Conservation (phyloP, 2,888 invertebrate genomes). For the Patella depressa region DNA sequence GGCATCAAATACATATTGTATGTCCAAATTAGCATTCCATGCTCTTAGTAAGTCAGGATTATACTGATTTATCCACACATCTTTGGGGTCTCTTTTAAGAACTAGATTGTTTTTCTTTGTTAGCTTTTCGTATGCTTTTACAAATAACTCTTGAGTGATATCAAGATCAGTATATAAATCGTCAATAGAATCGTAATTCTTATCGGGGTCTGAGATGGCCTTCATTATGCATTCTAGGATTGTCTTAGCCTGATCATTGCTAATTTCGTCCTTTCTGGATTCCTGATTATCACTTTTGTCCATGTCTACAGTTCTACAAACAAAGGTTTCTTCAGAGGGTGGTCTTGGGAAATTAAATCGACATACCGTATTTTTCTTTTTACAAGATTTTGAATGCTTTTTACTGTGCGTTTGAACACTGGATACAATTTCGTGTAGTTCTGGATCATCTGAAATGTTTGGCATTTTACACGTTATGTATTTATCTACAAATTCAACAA, state of each 20-base stretch:
- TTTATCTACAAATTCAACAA: constrained; percentile 32
- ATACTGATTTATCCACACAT: constrained; percentile 23
- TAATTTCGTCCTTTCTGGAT: background rate
- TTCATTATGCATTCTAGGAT: background rate
- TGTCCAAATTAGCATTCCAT: constrained; percentile 19
- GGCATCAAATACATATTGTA: constrained; percentile 25
- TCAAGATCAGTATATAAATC: background rate
- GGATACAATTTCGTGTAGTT: constrained; percentile 20
- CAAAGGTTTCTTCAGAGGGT: background rate
- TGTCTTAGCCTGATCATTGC: background rate
- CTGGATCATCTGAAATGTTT: constrained; percentile 20
- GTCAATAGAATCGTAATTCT: background rate
- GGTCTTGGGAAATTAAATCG: constrained; percentile 29
- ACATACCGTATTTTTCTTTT: constrained; percentile 30
- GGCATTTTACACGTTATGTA: constrained; percentile 35
- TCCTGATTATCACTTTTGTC: constrained; percentile 8
- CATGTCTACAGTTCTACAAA: background rate
- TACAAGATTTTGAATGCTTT: constrained; percentile 31
- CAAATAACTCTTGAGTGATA: background rate
- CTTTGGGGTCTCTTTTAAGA: constrained; percentile 13
- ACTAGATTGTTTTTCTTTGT: background rate
- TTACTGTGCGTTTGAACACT: constrained; percentile 28
- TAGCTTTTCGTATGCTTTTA: background rate
- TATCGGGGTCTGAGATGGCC: background rate
- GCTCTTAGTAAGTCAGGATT: constrained; percentile 10